Conservation (phyloP, 2,888 invertebrate species). For the Rhyacophila evoluta region DNA sequence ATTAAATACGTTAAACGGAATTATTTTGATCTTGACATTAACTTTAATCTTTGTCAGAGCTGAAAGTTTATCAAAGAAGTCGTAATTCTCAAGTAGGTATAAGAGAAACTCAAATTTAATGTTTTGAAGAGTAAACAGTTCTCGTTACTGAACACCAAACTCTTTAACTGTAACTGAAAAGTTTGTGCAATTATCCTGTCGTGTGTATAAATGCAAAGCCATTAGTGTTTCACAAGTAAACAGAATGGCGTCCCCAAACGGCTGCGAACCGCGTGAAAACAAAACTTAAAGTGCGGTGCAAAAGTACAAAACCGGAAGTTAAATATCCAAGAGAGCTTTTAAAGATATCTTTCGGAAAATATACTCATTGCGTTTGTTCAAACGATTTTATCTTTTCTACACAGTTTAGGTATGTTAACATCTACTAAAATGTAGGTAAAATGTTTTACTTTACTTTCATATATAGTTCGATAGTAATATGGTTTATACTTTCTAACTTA, state of each 20-base stretch:
- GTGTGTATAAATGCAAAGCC: background rate
- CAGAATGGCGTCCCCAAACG: background rate
- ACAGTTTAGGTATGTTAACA: too few species aligned
- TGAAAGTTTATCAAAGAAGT: background rate
- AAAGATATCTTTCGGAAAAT: background rate
- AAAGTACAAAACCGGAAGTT: background rate
- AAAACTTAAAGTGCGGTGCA: background rate
- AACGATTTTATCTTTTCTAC: background rate
- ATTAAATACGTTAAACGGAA: too few species aligned
- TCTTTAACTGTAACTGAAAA: background rate
- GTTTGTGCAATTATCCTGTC: background rate
- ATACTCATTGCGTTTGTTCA: background rate
- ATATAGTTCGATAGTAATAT: too few species aligned
- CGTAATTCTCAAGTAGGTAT: too few species aligned
- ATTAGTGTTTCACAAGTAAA: constrained; percentile 1
- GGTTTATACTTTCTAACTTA: too few species aligned
- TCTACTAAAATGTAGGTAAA: too few species aligned
- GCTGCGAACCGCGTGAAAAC: background rate
- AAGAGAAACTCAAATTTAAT: background rate
- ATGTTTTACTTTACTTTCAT: too few species aligned
- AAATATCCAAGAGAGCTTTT: background rate
- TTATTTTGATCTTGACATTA: too few species aligned
- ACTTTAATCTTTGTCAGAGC: too few species aligned
- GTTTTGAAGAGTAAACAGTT: background rate
- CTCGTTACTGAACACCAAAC: background rate